Percentiles rank a stretch among this genome's conserved stretches.
Conservation (phyloP, 2,113 vertebrate genomes). For the Sigmodon hispidus region DNA sequence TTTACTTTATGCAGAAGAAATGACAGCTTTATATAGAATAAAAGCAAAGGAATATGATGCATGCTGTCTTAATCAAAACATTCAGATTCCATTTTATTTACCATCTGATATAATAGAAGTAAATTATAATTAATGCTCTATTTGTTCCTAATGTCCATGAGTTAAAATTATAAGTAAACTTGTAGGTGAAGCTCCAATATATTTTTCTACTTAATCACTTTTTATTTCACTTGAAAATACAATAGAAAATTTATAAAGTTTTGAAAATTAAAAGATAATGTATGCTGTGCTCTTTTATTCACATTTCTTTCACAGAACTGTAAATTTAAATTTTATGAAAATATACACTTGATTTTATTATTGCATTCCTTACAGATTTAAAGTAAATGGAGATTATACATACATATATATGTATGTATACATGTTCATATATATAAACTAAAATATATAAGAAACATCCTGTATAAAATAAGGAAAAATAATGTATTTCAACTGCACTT, state of each 20-base stretch:
- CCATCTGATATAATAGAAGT: background rate
- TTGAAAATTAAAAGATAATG: conserved; percentile 10
- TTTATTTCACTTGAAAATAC: background rate
- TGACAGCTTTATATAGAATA: background rate
- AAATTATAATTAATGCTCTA: background rate
- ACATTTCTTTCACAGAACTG: background rate
- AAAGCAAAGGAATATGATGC: background rate
- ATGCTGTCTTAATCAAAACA: background rate
- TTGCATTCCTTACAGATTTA: background rate
- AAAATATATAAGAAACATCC: background rate
- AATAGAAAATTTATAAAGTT: background rate
- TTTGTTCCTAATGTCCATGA: background rate
- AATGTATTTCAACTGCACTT: background rate
- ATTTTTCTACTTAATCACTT: background rate
- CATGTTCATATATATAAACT: background rate
- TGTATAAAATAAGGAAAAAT: background rate
- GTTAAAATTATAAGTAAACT: background rate
- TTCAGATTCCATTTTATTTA: background rate
- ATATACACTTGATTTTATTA: background rate
- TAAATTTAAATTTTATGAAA: background rate
- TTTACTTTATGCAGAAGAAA: conserved; percentile 4
- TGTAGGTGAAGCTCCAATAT: background rate
- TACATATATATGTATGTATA: background rate
- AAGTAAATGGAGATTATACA: background rate
- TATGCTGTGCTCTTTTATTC: background rate